Base-by-base conservation (phyloP, 2,113 vertebrate genomes). In the Pterocles orientalis region DNA sequence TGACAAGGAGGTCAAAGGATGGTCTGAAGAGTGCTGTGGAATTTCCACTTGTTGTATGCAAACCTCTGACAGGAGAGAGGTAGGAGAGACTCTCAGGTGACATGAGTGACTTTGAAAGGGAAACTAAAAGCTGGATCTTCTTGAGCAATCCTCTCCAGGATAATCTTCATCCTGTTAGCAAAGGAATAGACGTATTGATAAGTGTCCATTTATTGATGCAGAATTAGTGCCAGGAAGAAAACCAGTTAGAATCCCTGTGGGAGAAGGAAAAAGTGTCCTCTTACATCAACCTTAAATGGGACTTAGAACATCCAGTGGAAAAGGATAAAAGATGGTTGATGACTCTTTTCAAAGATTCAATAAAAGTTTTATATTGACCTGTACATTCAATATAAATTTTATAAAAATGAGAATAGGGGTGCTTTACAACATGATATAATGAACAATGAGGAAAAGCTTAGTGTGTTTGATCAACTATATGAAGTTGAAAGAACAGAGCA, bases 1-100 rank as follows among this genome's bases (percentile, higher is more conserved):
- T 75, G 9, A 77, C 88, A 82, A 92, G 89, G 92, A 97, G 95
- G 95, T 92, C 96, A 92, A 60, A 82, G 75, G 93, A 64, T 53
- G 73, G 6, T 64, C 82, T 87, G 24, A 50, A 23, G 61, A 82
- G 51, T 9, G 31, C 54, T 71, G 72, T 76, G 62, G 61, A 95
- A 94, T 97, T 97, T 96, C 77, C 80, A 77, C 66, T 79, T 2
- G 0, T 53, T 41, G 10, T 45, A 17, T 18, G 5, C 15, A 64
- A 81, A 73, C 43, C 26, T 77, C n/a, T 8, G 28, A 89, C 19
- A 56, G 82, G 34, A 94, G 65, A 86, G 43, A n/a, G 23, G 56
- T n/a, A 17, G 75, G 39, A 92, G 36, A 86, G 47, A 41, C 4
- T 76, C 26, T 48, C 47, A 9, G 61, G 47, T 73, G 51, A 72